A percentile compares a stretch with the other conserved stretches of the same genome.
These are phyloP conservation scores for Lepas anatifera DNA, from an alignment of 2,888 invertebrate species.

Conservation along the genomic window DNA sequence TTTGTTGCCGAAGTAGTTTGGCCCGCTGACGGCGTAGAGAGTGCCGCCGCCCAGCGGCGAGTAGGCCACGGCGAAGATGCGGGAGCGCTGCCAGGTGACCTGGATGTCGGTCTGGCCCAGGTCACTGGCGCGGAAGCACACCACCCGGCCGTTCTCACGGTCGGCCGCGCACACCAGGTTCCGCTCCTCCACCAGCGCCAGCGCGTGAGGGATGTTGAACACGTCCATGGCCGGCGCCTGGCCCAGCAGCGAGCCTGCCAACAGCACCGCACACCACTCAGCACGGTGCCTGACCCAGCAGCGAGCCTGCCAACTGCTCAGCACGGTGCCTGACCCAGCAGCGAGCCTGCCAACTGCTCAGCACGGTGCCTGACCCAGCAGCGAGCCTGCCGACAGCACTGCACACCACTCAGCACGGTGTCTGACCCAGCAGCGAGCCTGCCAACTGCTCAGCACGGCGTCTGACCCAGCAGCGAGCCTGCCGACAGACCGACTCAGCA, in stretches of 20 bases:
- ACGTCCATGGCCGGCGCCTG: neutral
- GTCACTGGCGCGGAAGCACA: constrained; percentile 42
- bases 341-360: too few species aligned
- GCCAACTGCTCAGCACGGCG: too few species aligned
- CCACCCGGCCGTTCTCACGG: constrained; percentile 40
- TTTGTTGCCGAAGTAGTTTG: constrained; percentile 3
- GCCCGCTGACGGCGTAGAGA: constrained; percentile 6
- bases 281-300: too few species aligned
- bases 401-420: constrained; percentile 11
- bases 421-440: constrained; percentile 5
- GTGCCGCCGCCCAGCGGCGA: neutral
- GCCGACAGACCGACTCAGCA: too few species aligned
- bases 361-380: too few species aligned
- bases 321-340: too few species aligned
- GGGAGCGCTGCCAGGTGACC: neutral
- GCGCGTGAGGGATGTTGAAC: constrained; percentile 35
- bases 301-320: too few species aligned
- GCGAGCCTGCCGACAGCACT: too few species aligned
- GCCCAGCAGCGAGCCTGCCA: constrained; percentile 8
- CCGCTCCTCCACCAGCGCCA: constrained; percentile 33
- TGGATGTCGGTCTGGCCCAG: neutral
- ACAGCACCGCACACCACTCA: too few species aligned
- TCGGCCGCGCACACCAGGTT: constrained; percentile 39
- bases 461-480: too few species aligned
- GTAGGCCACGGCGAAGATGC: constrained; percentile 6